Base-by-base conservation (phyloP, 2,797 vertebrate species). In the Cephalopachus bancanus region DNA sequence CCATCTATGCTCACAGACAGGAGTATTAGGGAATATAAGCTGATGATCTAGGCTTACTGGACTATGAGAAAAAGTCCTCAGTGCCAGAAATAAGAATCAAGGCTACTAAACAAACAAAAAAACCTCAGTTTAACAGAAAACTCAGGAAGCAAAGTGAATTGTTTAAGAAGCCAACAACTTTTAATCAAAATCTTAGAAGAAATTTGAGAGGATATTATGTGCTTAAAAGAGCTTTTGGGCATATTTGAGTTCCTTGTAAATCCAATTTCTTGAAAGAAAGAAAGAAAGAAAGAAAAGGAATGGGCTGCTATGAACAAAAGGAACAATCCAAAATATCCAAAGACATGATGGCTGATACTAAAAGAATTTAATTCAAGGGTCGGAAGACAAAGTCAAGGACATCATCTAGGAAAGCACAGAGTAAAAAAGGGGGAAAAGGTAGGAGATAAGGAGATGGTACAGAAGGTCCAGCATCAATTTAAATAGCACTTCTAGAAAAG, bases 121-220 rank as follows among this genome's bases (percentile, higher is more conserved):
- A 4, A 69, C 7, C 17, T 37, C 53, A 81, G 71, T 19, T 86
- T 59, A 93, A n/a, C 30, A 78, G 55, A 93, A 44, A 7, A 81
- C 14, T 89, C n/a, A 62, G 10, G 10, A 92, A 85, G 15, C 49
- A 87, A 67, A 92, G 26, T 30, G 15, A 64, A 92, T 89, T 14
- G 44, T 44, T 64, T 19, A 74, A 69, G 89, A 51, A n/a, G 3
- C 10, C 75, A 53, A 19, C n/a, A 60, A 9, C 67, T 90, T 94
- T 81, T 72, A 60, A 86, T 93, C 81, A 94, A 76, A 93, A 49
- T 86, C 28, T 22, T 28, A 14, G 64, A 75, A 83, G 74, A 81
- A 49, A 78, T 57, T 80, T 44, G 6, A 90, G 49, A 75, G 33
- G 60, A 80, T 60, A 28, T 51, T 26, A 44, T n/a, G 10, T 71